Evolutionary conservation across 1,140 invertebrate genomes (phyloP), one percentile per base, ranked within the genome.

Genomic region (Coenobita brevimanus): DNA sequence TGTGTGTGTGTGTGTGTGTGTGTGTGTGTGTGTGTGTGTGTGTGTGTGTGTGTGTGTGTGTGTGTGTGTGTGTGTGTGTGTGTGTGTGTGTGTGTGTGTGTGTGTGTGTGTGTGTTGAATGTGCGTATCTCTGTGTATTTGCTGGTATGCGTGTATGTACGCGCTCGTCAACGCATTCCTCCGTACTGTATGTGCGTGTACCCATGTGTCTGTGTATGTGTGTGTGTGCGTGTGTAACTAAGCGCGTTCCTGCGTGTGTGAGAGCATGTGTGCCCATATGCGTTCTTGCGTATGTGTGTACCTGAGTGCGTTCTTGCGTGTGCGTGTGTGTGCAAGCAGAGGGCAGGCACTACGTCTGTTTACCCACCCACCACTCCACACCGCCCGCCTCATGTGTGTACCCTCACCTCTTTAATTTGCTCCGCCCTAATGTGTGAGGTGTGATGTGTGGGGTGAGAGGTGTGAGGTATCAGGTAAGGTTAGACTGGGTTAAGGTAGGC

Each of bases 181-280:
- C n/a, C n/a, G 54, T 80, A 36, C 30, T n/a, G n/a, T n/a, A n/a
- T n/a, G n/a, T n/a, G n/a, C n/a, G n/a, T n/a, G n/a, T n/a, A n/a
- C n/a, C n/a, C n/a, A 27, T 82, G 33, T 69, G 38, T 82, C 21
- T 82, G 38, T 82, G 38, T 82, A 27, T 82, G 24, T 82, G 24
- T 82, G 24, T 82, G n/a, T n/a, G n/a, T n/a, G n/a, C n/a, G n/a
- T n/a, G n/a, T n/a, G n/a, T n/a, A n/a, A n/a, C n/a, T n/a, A 30
- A 71, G 38, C 54, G 21, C 36, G 6, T 82, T 24, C 30, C 15
- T 46, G 33, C 36, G 24, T 82, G 33, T 69, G 4, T 82, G 17
- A 30, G 15, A 71, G n/a, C 50, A 3, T 75, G 33, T 36, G 1
- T 43, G 3, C 17, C 1, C 38, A 0, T 75, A 6, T 43, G 3